Conservation (phyloP, 2,113 vertebrate species). For the Pyxicephalus adspersus region DNA sequence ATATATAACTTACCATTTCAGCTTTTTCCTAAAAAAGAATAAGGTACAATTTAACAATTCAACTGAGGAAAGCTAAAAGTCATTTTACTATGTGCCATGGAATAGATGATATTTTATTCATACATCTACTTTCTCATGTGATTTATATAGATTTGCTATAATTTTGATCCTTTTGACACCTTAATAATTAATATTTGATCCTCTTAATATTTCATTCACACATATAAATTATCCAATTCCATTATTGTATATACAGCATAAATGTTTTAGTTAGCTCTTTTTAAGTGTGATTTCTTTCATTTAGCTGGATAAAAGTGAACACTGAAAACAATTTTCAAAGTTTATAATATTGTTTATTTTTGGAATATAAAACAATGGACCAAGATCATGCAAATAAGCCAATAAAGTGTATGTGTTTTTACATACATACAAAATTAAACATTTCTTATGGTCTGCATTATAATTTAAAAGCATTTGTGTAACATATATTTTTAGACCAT, state of each 20-base stretch:
- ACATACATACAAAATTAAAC: too few species aligned
- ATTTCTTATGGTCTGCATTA: too few species aligned
- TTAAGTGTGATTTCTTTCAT: background rate
- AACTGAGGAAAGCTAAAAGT: background rate
- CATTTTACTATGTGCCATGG: background rate
- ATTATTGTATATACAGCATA: conserved; percentile 12
- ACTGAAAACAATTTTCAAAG: too few species aligned
- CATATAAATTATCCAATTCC: conserved; percentile 15
- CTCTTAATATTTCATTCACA: conserved; percentile 8
- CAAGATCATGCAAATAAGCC: too few species aligned
- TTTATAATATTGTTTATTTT: background rate
- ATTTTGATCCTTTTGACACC: conserved; percentile 9
- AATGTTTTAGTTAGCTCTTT: conserved; percentile 9
- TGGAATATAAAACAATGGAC: too few species aligned
- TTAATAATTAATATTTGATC: conserved; percentile 18
- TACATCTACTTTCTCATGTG: background rate
- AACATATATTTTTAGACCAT: too few species aligned
- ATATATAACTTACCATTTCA: too few species aligned
- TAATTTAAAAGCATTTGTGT: too few species aligned
- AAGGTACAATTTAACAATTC: background rate
- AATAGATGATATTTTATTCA: background rate
- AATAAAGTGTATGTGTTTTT: too few species aligned
- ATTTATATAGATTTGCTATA: conserved; percentile 10
- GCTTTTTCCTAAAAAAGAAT: background rate
- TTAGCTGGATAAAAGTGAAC: background rate